Percentiles rank a stretch among this genome's conserved stretches.
These are phyloP conservation scores for Calyptomena viridis DNA, from an alignment of 2,113 vertebrate species.

Conservation along the genomic window DNA sequence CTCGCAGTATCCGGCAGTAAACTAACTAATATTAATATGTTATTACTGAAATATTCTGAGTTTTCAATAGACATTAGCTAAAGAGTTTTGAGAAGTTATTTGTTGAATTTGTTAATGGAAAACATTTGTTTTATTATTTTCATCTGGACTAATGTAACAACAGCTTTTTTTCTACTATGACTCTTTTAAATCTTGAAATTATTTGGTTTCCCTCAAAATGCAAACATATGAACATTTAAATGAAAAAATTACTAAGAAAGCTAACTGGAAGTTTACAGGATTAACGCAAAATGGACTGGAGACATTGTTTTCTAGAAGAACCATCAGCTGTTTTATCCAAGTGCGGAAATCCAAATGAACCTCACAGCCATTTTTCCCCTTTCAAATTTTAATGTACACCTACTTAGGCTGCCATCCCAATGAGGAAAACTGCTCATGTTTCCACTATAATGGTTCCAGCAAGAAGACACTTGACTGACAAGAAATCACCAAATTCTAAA, in stretches of 20 bases:
- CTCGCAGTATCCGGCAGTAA: conserved; percentile 3
- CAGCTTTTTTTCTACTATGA: not conserved
- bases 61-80: conserved; percentile 46
- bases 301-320: not conserved
- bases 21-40: conserved; percentile 23
- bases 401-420: not conserved
- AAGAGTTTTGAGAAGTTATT: conserved; percentile 47
- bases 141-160: not conserved
- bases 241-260: not conserved
- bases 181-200: not conserved
- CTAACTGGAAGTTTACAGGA: not conserved
- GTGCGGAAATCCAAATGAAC: rapidly evolving
- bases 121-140: conserved; percentile 1
- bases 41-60: not conserved
- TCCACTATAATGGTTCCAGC: not conserved
- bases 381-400: not conserved
- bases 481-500: not conserved
- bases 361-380: not conserved
- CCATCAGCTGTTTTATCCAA: not conserved
- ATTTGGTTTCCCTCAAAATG: not conserved
- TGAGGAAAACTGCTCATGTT: not conserved
- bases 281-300: not conserved
- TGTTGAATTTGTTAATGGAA: conserved; percentile 2
- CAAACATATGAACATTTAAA: not conserved
- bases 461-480: not conserved